Percentiles rank a stretch among this genome's conserved stretches.
These are phyloP conservation scores for Aphidoletes aphidimyza DNA, from an alignment of 2,888 invertebrate genomes.

Conservation along the genomic window DNA sequence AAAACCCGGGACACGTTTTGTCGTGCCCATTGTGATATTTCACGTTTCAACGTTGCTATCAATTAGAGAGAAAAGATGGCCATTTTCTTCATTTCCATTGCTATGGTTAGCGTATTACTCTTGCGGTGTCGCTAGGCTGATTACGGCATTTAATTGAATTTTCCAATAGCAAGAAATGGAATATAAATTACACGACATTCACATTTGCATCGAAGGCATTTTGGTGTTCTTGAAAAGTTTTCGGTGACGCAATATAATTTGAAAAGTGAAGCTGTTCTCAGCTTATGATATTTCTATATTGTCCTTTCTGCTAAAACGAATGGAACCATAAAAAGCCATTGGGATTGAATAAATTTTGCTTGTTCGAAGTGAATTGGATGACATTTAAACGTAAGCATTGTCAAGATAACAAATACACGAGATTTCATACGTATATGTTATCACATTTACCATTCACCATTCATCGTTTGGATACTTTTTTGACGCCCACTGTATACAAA, in stretches of 20 bases:
- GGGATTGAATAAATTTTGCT: background rate
- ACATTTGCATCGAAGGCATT: background rate
- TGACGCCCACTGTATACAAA: too few species aligned
- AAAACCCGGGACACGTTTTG: background rate
- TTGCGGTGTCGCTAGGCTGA: background rate
- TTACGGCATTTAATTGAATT: background rate
- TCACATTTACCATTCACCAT: too few species aligned
- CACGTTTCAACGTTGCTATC: background rate
- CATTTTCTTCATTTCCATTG: background rate
- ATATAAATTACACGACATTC: slow-evolving; percentile 16
- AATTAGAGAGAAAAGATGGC: background rate
- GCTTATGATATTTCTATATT: too few species aligned
- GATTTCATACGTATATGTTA: too few species aligned
- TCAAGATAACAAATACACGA: too few species aligned
- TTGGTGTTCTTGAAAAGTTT: background rate
- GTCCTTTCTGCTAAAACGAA: background rate
- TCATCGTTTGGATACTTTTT: too few species aligned
- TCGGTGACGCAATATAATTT: background rate
- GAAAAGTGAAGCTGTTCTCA: background rate
- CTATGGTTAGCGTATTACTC: background rate
- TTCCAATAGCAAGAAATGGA: slow-evolving; percentile 4
- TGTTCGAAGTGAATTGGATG: too few species aligned
- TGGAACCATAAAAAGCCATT: background rate
- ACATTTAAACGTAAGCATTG: too few species aligned
- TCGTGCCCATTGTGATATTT: background rate